A percentile compares a stretch with the other conserved stretches of the same genome.
These are phyloP conservation scores for Malthinus flaveolus DNA, from an alignment of 2,888 invertebrate genomes.

Conservation along the genomic window DNA sequence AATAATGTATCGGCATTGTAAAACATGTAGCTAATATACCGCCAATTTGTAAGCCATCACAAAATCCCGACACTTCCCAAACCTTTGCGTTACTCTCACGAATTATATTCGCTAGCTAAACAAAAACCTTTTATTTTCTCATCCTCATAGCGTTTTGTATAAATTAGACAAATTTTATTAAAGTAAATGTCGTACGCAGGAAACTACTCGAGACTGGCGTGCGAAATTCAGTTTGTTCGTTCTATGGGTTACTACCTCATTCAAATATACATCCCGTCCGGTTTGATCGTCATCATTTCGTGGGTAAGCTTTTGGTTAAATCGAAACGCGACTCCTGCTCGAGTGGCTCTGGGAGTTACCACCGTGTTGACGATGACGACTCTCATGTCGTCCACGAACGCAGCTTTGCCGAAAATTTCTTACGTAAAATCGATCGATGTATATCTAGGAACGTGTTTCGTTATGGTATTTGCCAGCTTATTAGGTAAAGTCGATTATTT, in stretches of 20 bases:
- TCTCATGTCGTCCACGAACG: slow-evolving; percentile 94
- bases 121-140: slow-evolving; percentile 6
- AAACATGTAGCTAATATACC: too few relatives aligned
- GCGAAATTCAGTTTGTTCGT: slow-evolving; percentile 95
- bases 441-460: slow-evolving; percentile 96
- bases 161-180: not conserved
- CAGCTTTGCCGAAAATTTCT: slow-evolving; percentile 95
- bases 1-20: too few relatives aligned
- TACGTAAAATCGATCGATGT: slow-evolving; percentile 98
- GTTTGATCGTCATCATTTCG: slow-evolving; percentile 95
- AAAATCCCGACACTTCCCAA: too few relatives aligned
- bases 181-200: slow-evolving; percentile 60
- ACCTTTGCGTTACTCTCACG: not conserved
- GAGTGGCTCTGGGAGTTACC: slow-evolving; percentile 92
- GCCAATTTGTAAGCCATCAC: too few relatives aligned
- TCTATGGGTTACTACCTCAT: slow-evolving; percentile 99
- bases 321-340: slow-evolving; percentile 91
- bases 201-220: slow-evolving; percentile 94
- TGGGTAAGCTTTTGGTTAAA: slow-evolving; percentile 98
- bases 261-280: slow-evolving; percentile 97
- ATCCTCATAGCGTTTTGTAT: slow-evolving; percentile 11
- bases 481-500: slow-evolving; percentile 68
- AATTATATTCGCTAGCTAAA: not conserved
- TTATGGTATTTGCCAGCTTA: slow-evolving; percentile 98
- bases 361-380: slow-evolving; percentile 98